phyloP scores from a whole-genome alignment of 2,113 vertebrate genomes.

The Paedocypris sp. region DNA sequence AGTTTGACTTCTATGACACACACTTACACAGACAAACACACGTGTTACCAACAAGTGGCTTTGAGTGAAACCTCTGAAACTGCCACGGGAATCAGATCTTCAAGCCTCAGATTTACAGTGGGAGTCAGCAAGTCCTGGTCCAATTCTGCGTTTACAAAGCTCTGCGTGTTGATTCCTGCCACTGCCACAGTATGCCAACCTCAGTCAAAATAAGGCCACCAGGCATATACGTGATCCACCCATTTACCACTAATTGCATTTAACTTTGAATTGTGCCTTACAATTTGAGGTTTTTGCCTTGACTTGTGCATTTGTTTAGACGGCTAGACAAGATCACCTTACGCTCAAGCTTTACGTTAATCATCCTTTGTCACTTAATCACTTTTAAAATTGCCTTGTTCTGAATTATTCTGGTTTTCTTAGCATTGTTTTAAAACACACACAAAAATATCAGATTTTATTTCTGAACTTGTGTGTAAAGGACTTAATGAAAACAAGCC shows the following conservation, averaged over 20 bases:
- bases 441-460: no score
- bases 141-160: neutral
- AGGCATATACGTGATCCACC: conserved; percentile 10
- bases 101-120: neutral
- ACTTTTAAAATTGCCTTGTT: no score
- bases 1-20: neutral
- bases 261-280: conserved; percentile 17
- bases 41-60: conserved; percentile 3
- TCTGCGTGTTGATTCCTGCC: conserved; percentile 23
- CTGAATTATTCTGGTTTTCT: no score
- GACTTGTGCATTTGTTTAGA: neutral
- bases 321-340: neutral
- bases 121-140: conserved; percentile 14
- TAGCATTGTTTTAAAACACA: no score
- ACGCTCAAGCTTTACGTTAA: neutral
- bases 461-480: neutral
- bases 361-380: no score
- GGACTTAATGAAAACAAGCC: neutral
- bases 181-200: conserved; percentile 12
- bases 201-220: conserved; percentile 23
- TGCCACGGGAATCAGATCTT: neutral
- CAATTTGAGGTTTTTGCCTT: conserved; percentile 16
- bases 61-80: conserved; percentile 6
- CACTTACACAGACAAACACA: neutral
- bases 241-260: conserved; percentile 20